Base-by-base conservation (phyloP, 1,140 invertebrate species). In the Paracyclopina nana region DNA sequence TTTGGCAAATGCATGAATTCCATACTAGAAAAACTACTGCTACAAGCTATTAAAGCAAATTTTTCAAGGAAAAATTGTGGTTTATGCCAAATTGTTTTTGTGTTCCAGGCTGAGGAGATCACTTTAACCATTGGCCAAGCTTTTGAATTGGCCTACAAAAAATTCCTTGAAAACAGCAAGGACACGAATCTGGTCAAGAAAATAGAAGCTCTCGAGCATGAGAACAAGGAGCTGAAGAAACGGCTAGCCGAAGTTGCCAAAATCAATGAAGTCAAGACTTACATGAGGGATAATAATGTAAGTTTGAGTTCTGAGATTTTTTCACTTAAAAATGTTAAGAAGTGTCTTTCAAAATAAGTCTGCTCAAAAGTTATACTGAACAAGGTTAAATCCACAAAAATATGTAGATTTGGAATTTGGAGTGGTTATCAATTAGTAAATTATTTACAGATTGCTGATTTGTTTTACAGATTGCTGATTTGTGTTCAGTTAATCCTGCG, bases 71-170 rank as follows among this genome's bases (percentile, higher is more conserved):
- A n/a, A n/a, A n/a, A n/a, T n/a, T n/a, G n/a, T n/a, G n/a, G n/a
- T n/a, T n/a, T n/a, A n/a, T n/a, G n/a, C n/a, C n/a, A n/a, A n/a
- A 5, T 38, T 38, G 34, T 38, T 16, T 8, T 54, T 54, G 8
- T 12, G 30, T 59, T 61, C 9, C 57, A 74, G 72, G 84, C 90
- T 6, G 88, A 92, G 58, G 88, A 95, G 62, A 92, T 96, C 52
- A 95, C 88, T 8, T 66, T 96, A 53, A 95, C 90, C 9, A 92
- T 95, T 58, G 90, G 90, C 2, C 90, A 96, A 64, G 90, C 90
- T 0, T 95, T 96, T 67, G 88, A 95, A 68, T 71, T 95, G 56
- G 90, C 90, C n/a, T 95, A 95, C 65, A 65, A 70, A 56, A 67
- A 77, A 54, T 85, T 83, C 61, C 61, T 84, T 46, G 80, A 84